A percentile compares a stretch with the other conserved stretches of the same genome.
These are phyloP conservation scores for Platycercus adscitus DNA, from an alignment of 2,113 vertebrate genomes.

Conservation along the genomic window DNA sequence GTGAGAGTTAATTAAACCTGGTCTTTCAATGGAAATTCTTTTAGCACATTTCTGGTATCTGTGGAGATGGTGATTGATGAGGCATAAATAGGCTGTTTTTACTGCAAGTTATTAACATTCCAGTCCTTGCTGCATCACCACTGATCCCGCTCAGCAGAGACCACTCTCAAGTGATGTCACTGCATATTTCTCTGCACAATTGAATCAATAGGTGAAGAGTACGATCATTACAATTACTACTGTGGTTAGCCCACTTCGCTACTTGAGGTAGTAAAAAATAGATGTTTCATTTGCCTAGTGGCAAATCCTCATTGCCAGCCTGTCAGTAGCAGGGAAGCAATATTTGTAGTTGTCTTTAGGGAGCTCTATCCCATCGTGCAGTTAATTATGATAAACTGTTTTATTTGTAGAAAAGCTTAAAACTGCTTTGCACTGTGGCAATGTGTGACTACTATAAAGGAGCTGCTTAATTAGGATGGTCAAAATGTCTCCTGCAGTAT, in stretches of 20 bases:
- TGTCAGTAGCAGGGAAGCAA: neutral
- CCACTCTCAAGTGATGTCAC: neutral
- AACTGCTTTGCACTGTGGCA: neutral
- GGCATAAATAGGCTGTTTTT: neutral
- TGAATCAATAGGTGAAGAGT: slow-evolving; percentile 1
- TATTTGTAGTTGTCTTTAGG: slow-evolving; percentile 60
- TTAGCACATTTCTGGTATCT: neutral
- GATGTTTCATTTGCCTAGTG: neutral
- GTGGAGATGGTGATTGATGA: slow-evolving; percentile 13
- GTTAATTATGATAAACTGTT: slow-evolving; percentile 61
- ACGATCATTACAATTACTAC: neutral
- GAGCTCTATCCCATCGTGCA: neutral
- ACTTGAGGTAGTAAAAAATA: neutral
- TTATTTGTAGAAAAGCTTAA: slow-evolving; percentile 46
- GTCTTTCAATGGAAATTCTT: neutral
- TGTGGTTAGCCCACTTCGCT: neutral
- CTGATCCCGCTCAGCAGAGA: neutral
- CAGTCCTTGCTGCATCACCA: neutral
- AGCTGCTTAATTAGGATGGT: neutral
- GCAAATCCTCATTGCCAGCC: slow-evolving; percentile 25
- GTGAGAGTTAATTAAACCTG: neutral
- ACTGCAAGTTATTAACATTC: neutral
- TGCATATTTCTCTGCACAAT: neutral
- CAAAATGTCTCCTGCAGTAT: neutral
- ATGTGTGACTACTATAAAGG: neutral